phyloP scores from a whole-genome alignment of 1,140 invertebrate species.

The Riptortus pedestris region DNA sequence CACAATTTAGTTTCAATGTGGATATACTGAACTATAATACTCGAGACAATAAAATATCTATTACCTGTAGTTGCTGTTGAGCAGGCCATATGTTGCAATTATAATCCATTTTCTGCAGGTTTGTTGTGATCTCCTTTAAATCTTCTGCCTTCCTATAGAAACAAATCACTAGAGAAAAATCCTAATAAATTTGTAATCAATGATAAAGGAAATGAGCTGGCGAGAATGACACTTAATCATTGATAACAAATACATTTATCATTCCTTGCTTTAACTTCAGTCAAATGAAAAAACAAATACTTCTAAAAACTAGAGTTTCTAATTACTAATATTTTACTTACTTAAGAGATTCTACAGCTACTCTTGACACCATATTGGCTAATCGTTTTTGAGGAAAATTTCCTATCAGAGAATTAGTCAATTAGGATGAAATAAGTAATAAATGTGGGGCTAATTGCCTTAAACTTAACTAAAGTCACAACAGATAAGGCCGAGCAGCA shows the following conservation, averaged over 20 bases:
- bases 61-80: slow-evolving; percentile 21
- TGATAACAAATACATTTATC: too few relatives aligned
- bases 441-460: too few relatives aligned
- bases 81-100: slow-evolving; percentile 33
- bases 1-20: too few relatives aligned
- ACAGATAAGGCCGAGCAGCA: too few relatives aligned
- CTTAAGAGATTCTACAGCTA: slow-evolving; percentile 58
- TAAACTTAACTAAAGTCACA: too few relatives aligned
- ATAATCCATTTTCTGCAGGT: slow-evolving; percentile 37
- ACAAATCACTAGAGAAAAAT: not conserved
- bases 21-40: too few relatives aligned
- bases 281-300: not conserved
- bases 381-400: too few relatives aligned
- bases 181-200: not conserved
- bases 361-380: slow-evolving; percentile 56
- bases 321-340: slow-evolving; percentile 35
- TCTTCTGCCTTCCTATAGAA: slow-evolving; percentile 54
- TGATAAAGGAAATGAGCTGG: not conserved
- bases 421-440: too few relatives aligned
- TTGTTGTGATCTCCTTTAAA: slow-evolving; percentile 52
- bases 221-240: not conserved
- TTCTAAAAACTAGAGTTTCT: not conserved
- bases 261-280: too few relatives aligned
- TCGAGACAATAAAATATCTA: not conserved
- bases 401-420: too few relatives aligned